Percentiles rank a stretch among this genome's conserved stretches.
Conservation (phyloP, 1,140 invertebrate species). For the Neodiprion virginianus region DNA sequence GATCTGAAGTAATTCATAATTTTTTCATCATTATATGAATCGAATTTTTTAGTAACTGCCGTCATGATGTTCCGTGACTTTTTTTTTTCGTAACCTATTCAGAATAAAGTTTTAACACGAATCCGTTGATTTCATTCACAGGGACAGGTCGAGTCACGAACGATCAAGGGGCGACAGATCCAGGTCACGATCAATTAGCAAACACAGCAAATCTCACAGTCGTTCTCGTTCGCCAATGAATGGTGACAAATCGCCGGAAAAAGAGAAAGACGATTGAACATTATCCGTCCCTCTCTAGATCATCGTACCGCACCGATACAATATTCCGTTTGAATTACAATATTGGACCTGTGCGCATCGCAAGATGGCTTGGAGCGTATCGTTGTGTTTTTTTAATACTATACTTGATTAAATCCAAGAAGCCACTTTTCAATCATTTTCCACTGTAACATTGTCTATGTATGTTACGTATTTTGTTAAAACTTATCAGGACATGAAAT, state of each 20-base stretch:
- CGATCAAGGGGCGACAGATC: slow-evolving; percentile 58
- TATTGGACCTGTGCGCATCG: neutral
- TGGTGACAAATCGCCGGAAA: slow-evolving; percentile 63
- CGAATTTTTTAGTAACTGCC: too few species aligned
- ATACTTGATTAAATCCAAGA: slow-evolving; percentile 33
- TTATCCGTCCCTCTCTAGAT: slow-evolving; percentile 6
- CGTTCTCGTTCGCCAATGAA: slow-evolving; percentile 64
- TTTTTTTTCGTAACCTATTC: too few species aligned
- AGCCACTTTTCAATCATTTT: slow-evolving; percentile 27
- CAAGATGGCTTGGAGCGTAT: neutral
- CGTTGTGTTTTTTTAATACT: slow-evolving; percentile 22
- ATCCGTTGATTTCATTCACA: slow-evolving; percentile 31
- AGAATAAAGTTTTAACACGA: neutral
- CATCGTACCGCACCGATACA: neutral
- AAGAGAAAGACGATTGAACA: slow-evolving; percentile 51
- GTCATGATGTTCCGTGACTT: too few species aligned
- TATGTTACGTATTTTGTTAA: neutral
- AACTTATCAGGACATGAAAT: neutral
- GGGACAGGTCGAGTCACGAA: slow-evolving; percentile 59
- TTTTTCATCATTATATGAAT: too few species aligned
- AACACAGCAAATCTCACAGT: slow-evolving; percentile 65
- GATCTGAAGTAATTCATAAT: too few species aligned
- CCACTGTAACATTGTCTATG: neutral
- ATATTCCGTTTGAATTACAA: neutral
- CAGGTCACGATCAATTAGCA: slow-evolving; percentile 58